Evolutionary conservation across 2,888 invertebrate species (phyloP), one percentile per base, ranked within the genome.

Genomic region (Mechanitis messenoides): DNA sequence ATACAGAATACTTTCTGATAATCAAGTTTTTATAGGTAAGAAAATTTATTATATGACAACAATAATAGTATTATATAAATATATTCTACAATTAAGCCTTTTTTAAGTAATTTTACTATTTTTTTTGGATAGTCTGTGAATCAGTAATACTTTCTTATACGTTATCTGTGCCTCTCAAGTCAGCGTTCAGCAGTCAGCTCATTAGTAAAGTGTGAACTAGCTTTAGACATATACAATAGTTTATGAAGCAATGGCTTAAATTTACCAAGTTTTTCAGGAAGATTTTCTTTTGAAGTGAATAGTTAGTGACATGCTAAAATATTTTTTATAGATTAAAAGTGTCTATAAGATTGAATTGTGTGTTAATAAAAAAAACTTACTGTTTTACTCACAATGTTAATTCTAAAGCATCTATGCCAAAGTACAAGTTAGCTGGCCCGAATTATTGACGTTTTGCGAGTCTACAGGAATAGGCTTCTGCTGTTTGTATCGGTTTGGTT

Each of bases 391-490:
- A 11, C 50, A 50, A 50, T 50, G 50, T 50, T 7, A 28, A 50
- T 50, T 50, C 50, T 50, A 50, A 50, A 50, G 50, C 50, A 50
- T 50, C 50, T 50, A 50, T 50, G 50, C 50, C 50, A 50, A 50
- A 50, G 50, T 50, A 50, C 50, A 50, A 50, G 50, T 50, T 50
- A 62, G 64, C 60, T 70, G 75, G 79, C 77, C 81, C 78, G 82
- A 84, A 84, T 82, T 85, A 88, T 87, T 87, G 87, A 87, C 87
- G 86, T 87, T 78, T 84, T 78, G 68, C 77, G 71, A 63, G 73
- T 73, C 74, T 77, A 76, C 72, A 76, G 72, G 79, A 80, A 79
- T 80, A 76, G 73, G 77, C 78, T 80, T 80, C 75, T 69, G 72
- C 76, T 83, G 83, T 85, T 85, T 84, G 83, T 83, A 79, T 85